phyloP scores from a whole-genome alignment of 2,888 invertebrate genomes.

The Alsophila aescularia region DNA sequence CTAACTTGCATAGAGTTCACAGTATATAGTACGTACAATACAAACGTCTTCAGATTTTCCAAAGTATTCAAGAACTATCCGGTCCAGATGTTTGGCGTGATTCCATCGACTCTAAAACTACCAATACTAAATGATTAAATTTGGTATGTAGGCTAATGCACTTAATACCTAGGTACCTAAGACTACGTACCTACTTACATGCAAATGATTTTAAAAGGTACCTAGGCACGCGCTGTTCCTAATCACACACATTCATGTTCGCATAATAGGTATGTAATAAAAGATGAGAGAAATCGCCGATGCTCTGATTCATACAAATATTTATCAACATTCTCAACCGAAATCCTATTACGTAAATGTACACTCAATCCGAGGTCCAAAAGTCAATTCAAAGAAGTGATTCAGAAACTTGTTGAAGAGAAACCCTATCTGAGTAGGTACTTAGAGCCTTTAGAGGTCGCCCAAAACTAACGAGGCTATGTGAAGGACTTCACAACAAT shows the following conservation, averaged over 20 bases:
- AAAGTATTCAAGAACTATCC: conserved; percentile 18
- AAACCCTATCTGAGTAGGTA: conserved; percentile 21
- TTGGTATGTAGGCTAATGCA: conserved; percentile 54
- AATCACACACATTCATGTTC: background rate
- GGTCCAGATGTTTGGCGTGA: conserved; percentile 51
- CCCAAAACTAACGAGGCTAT: conserved; percentile 25
- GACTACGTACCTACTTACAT: background rate
- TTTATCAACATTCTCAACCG: conserved; percentile 21
- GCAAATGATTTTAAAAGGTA: conserved; percentile 23
- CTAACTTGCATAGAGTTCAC: no score
- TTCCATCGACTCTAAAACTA: conserved; percentile 52
- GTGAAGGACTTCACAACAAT: conserved; percentile 28
- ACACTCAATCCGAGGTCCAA: background rate
- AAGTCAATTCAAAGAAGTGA: conserved; percentile 5
- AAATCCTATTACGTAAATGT: conserved; percentile 4
- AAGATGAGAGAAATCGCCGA: conserved; percentile 5
- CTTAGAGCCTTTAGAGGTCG: conserved; percentile 23
- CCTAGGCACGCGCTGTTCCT: background rate
- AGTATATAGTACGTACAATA: background rate
- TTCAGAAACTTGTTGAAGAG: conserved; percentile 19
- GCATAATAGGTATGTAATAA: background rate
- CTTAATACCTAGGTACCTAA: conserved; percentile 24
- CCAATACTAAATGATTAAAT: conserved; percentile 43
- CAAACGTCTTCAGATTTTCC: background rate
- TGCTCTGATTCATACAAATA: conserved; percentile 23